Base-by-base conservation (phyloP, 2,888 invertebrate species). In the Hanleya hanleyi region DNA sequence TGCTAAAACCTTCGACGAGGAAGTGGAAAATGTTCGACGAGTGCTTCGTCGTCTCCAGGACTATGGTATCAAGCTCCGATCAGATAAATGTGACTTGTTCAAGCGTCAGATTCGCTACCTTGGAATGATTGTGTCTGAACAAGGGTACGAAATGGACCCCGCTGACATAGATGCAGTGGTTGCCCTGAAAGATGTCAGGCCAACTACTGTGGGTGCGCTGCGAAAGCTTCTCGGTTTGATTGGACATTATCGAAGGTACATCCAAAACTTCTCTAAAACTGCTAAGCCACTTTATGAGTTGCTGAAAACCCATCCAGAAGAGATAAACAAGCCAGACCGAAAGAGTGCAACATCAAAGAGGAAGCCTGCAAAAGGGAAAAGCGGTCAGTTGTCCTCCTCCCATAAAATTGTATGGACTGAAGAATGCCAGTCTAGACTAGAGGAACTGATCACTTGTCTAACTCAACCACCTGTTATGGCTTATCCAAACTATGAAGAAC, bases 401-500 rank as follows among this genome's bases (percentile, higher is more conserved):
- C 18, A 36, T 26, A 33, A 12, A 22, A 35, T 64, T 35, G 9
- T 18, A 15, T 64, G 64, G 64, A 36, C 7, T 37, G 36, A 38
- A 35, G 66, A 41, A 1, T 69, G 70, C 18, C 67, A 70, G 36
- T 12, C 41, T 32, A 72, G 73, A 22, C 69, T 75, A 50, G 72
- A 70, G 18, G 36, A n/a, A 4, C n/a, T 78, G 1, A 67, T 47
- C 18, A 37, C 32, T n/a, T 26, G 35, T n/a, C 66, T 71, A 3
- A 64, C 51, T 6, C 18, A 29, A 29, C 57, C 74, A 15, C 72
- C 79, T 12, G 47, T 77, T 18, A 71, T 79, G 15, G 68, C 68
- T 15, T 76, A 62, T 49, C 64, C 76, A 18, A 70, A 77, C 62
- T 70, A 37, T 37, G 32, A 26, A 15, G 49, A 61, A 3, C 70